Base-by-base conservation (phyloP, 1,140 invertebrate genomes). In the Lepidurus arcticus region DNA sequence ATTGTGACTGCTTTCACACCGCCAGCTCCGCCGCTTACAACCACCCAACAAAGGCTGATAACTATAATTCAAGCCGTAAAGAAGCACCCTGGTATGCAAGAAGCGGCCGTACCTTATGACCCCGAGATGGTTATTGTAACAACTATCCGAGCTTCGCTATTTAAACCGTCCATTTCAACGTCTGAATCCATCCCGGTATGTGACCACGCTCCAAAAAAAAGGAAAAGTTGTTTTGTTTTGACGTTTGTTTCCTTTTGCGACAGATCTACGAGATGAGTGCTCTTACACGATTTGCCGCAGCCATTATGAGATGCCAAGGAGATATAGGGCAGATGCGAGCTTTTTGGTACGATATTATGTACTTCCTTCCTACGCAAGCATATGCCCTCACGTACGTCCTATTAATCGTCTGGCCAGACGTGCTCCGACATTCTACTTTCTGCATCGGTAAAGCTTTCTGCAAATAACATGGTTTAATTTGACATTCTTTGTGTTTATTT, bases 1-100 rank as follows among this genome's bases (percentile, higher is more conserved):
- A 10, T 76, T 9, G 24, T 44, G n/a, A 76, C 42, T 7, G 44
- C 75, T 44, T 76, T 76, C 44, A 76, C 42, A n/a, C 75, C 75
- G 5, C 75, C 75, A 42, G 75, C 75, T 9, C 75, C 75, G 34
- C 34, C 75, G 16, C 43, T 76, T 34, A 76, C 75, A 13, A 44
- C 34, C 43, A 34, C 47, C 24, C 75, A 76, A 43, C 42, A 76
- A 47, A 34, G 75, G 24, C 21, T 44, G 24, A 26, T 45, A 9
- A 42, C 47, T 10, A 21, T 76, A 24, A 44, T 76, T 10, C 75
- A 45, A 21, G 75, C 44, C 24, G 42, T 76, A 11, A 47, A 76
- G 47, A 26, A 44, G 34, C 26, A 76, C 10, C 26, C 43, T 5
- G 10, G 13, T 7, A 65, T 65, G 53, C 53, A 65, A 65, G 53